Evolutionary conservation across 2,113 vertebrate species (phyloP), one percentile per base, ranked within the genome.

Genomic region (Centropus unirufus): DNA sequence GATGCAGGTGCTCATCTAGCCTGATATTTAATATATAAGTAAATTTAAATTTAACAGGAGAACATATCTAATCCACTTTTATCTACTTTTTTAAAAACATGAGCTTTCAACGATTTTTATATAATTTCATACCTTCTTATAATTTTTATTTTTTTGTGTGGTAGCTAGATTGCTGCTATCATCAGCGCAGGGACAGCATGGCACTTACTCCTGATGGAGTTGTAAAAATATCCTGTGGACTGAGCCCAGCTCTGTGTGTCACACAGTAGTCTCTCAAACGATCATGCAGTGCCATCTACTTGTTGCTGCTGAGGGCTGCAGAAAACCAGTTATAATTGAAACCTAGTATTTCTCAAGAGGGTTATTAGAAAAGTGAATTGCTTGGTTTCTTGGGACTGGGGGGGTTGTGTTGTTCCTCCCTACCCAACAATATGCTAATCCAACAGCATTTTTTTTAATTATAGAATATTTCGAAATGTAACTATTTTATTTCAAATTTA

Each of bases 211-310:
- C 57, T 75, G 16, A 3, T 0, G 34, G 11, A 7, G 16, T 17
- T 40, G n/a, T 3, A n/a, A n/a, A 42, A 10, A 6, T 20, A 19
- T 9, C 29, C 6, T 9, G 12, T 12, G 17, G 21, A 30, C 8
- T 1, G 10, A 68, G 46, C 34, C 1, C 57, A n/a, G 40, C 22
- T 8, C 5, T 14, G 8, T 19, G 0, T 1, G 12, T 7, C 39
- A 8, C 32, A 2, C 13, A 9, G 22, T 21, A 21, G 24, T 9
- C 32, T 81, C 82, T 63, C 8, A 30, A 14, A 40, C 40, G 75
- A 40, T 93, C 88, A 0, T 20, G 34, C 64, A 93, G 67, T 86
- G 94, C 92, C 95, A 95, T 58, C 95, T 96, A 75, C 82, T 68
- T 0, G 84, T 29, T 80, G 44, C 27, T 77, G 21, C 17, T 39